Evolutionary conservation across 2,888 invertebrate species (phyloP).

Genomic region (Sthenelais limicola): DNA sequence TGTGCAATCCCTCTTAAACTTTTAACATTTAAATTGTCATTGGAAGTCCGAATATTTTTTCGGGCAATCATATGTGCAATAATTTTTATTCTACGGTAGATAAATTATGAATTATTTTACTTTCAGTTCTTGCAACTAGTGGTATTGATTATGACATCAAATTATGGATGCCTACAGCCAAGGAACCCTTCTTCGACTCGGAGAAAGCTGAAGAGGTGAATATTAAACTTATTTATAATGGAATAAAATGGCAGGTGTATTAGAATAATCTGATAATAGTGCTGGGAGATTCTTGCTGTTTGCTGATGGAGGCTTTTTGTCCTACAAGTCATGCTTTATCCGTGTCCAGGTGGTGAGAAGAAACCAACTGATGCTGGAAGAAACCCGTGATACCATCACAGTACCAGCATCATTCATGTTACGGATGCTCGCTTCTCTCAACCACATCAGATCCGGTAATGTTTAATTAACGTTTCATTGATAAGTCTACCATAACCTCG

Average conservation of each 20-base stretch:
- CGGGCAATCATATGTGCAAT: too few relatives aligned
- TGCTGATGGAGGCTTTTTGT: background rate
- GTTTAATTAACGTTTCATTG: too few relatives aligned
- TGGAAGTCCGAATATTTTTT: too few relatives aligned
- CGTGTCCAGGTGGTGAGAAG: slow-evolving; percentile 80
- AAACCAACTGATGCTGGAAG: slow-evolving; percentile 88
- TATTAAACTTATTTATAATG: background rate
- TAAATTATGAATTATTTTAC: too few relatives aligned
- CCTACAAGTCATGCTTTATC: background rate
- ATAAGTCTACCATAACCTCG: too few relatives aligned
- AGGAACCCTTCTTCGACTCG: slow-evolving; percentile 77
- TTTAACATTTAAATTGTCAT: too few relatives aligned
- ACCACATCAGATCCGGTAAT: slow-evolving; percentile 45
- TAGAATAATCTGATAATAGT: background rate
- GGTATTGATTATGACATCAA: slow-evolving; percentile 92
- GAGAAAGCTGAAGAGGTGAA: slow-evolving; percentile 77
- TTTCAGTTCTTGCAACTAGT: slow-evolving; percentile 80
- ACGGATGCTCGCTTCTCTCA: slow-evolving; percentile 70
- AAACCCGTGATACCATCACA: slow-evolving; percentile 88
- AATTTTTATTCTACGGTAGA: too few relatives aligned
- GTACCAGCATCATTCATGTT: slow-evolving; percentile 91
- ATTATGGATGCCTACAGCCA: slow-evolving; percentile 83
- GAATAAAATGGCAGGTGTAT: background rate
- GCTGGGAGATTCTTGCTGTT: background rate
- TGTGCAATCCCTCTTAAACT: too few relatives aligned